phyloP scores from a whole-genome alignment of 2,113 vertebrate genomes.

The Pithys albifrons region DNA sequence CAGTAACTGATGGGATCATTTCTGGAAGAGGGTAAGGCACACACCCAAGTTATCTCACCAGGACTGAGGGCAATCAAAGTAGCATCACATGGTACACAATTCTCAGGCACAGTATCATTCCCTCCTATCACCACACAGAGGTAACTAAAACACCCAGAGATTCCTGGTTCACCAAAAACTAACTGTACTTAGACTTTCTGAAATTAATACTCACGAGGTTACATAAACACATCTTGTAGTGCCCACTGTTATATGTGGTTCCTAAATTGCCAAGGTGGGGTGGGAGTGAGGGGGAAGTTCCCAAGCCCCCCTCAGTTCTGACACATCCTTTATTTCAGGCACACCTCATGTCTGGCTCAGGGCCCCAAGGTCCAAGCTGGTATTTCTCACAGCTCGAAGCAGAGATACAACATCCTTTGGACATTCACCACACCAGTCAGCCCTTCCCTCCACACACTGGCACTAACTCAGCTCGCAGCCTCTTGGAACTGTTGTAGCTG shows the following conservation, averaged over 20 bases:
- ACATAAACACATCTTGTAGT: neutral
- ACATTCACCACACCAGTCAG: neutral
- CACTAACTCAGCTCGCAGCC: neutral
- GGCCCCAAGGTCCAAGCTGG: neutral
- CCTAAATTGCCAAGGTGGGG: neutral
- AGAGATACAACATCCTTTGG: neutral
- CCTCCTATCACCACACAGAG: neutral
- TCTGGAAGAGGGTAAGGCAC: neutral
- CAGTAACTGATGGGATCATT: neutral
- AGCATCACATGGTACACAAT: accelerated
- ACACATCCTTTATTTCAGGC: neutral
- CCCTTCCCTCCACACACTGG: neutral
- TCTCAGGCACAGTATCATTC: neutral
- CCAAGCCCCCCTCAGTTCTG: neutral
- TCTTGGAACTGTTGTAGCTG: neutral
- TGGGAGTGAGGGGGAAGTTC: neutral
- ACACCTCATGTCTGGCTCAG: neutral
- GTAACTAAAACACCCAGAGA: neutral
- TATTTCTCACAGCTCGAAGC: neutral
- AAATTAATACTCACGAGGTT: neutral
- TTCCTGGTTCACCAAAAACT: neutral
- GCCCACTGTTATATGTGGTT: neutral
- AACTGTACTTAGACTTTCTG: accelerated
- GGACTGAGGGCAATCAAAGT: neutral
- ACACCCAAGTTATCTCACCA: neutral